Evolutionary conservation across 2,113 vertebrate genomes (phyloP).

Genomic region (Rhinopomastus cyanomelas): DNA sequence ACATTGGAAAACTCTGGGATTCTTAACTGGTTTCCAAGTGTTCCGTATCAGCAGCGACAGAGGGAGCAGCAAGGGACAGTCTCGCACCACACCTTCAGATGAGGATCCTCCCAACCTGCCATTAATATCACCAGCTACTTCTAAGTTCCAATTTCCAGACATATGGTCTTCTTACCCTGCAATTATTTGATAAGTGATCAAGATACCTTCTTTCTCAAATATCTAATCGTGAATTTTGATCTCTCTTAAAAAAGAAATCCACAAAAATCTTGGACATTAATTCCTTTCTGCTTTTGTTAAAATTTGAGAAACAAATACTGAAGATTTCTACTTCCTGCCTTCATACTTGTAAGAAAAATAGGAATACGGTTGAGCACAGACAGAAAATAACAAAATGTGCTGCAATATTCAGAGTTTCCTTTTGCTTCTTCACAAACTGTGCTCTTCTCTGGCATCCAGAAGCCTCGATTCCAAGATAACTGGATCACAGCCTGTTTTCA

Average conservation of each 20-base stretch:
- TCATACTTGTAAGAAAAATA: constrained; percentile 11
- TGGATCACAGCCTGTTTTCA: constrained; percentile 5
- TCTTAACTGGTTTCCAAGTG: neutral
- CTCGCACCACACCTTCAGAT: neutral
- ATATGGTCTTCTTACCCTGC: neutral
- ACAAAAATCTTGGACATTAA: neutral
- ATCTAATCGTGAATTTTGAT: neutral
- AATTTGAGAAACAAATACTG: constrained; percentile 25
- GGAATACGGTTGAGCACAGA: neutral
- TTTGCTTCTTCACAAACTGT: neutral
- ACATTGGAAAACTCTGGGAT: neutral
- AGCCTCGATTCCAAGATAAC: neutral
- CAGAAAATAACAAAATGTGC: constrained; percentile 18
- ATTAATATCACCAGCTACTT: neutral
- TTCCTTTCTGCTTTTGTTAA: neutral
- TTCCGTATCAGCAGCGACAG: neutral
- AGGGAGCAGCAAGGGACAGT: fast-evolving
- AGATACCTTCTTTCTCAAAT: neutral
- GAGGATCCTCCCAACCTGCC: neutral
- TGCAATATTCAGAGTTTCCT: constrained; percentile 27
- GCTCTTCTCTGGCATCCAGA: neutral
- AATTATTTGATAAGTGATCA: neutral
- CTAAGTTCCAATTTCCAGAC: neutral
- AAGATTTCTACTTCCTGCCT: neutral
- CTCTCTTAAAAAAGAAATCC: neutral